Evolutionary conservation across 2,113 vertebrate genomes (phyloP).

Genomic region (Rhinopithecus roxellana): DNA sequence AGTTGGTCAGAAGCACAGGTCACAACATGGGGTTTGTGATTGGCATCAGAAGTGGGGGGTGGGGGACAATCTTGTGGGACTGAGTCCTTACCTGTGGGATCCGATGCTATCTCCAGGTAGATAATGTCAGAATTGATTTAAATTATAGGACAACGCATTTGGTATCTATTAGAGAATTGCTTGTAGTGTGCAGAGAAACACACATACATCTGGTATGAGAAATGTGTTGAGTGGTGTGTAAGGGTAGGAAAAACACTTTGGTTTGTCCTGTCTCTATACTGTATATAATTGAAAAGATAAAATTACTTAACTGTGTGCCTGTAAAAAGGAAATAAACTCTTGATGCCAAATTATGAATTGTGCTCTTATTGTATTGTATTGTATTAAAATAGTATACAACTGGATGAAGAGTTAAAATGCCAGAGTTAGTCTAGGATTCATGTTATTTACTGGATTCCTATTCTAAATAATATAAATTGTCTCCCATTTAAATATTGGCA

Average conservation of each 20-base stretch:
- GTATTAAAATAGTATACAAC: not conserved
- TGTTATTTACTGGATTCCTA: constrained; percentile 1
- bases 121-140: not conserved
- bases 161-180: not conserved
- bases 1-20: not conserved
- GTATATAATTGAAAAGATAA: not conserved
- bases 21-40: not conserved
- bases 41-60: not conserved
- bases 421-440: not conserved
- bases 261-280: not conserved
- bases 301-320: not conserved
- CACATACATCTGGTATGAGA: not conserved
- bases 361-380: not conserved
- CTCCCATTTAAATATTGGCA: constrained; percentile 2
- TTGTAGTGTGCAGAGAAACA: not conserved
- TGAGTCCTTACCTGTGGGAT: not conserved
- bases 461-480: not conserved
- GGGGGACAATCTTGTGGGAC: not conserved
- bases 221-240: not conserved
- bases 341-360: constrained; percentile 29
- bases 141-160: not conserved
- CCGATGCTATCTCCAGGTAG: not conserved
- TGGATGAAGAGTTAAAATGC: constrained; percentile 29
- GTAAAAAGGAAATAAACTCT: constrained; percentile 19
- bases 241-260: not conserved